Evolutionary conservation across 1,140 invertebrate species (phyloP).

Genomic region (Ostrea denselamellosa): DNA sequence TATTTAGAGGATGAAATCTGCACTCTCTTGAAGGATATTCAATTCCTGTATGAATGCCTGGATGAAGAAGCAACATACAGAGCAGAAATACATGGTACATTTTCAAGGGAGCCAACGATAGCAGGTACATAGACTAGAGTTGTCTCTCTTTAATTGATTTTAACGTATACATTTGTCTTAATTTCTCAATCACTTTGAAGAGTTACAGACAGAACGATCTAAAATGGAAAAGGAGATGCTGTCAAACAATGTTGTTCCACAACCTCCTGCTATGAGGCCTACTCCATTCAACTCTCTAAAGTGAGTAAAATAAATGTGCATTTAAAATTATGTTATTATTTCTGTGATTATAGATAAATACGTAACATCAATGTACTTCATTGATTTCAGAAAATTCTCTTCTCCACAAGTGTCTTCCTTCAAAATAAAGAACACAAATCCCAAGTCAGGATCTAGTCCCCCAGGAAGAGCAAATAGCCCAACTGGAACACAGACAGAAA

Average conservation of each 20-base stretch:
- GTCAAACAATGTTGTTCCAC: conserved; percentile 40
- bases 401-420: conserved; percentile 29
- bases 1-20: conserved; percentile 69
- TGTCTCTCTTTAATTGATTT: neutral
- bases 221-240: conserved; percentile 71
- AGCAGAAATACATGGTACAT: conserved; percentile 55
- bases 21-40: conserved; percentile 69
- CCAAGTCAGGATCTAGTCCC: conserved; percentile 37
- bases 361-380: neutral
- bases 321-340: too few relatives aligned
- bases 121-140: conserved; percentile 58
- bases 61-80: conserved; percentile 67
- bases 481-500: conserved; percentile 37
- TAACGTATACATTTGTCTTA: neutral
- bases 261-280: conserved; percentile 4
- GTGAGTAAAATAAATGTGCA: conserved; percentile 12
- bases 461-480: conserved; percentile 33
- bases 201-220: conserved; percentile 69
- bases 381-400: conserved; percentile 31
- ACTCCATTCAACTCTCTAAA: conserved; percentile 29
- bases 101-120: conserved; percentile 69
- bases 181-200: conserved; percentile 55
- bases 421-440: conserved; percentile 35
- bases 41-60: conserved; percentile 71
- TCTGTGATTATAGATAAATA: too few relatives aligned